A percentile compares a stretch with the other conserved stretches of the same genome.
Evolutionary conservation across 2,797 vertebrate species (phyloP).

Genomic region (Coilia nasus): DNA sequence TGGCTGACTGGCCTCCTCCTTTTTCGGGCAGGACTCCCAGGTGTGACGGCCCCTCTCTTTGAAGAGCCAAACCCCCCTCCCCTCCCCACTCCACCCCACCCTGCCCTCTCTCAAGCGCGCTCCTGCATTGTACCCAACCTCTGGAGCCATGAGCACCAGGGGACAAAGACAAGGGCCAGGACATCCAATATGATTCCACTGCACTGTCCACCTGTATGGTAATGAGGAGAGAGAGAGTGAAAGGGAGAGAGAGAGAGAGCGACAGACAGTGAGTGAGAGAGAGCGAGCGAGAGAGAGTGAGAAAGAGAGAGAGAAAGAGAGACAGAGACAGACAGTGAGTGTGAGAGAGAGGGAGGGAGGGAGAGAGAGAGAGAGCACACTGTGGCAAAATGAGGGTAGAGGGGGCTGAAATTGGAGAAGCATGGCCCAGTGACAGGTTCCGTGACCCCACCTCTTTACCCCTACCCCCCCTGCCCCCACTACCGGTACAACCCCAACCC

Average conservation of each 20-base stretch:
- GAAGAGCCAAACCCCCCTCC: slow-evolving; percentile 46
- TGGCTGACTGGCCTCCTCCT: slow-evolving; percentile 68
- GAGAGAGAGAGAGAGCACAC: not conserved
- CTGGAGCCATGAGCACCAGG: slow-evolving; percentile 58
- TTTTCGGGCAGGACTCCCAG: slow-evolving; percentile 71
- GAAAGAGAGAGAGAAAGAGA: slow-evolving; percentile 35
- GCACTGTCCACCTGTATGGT: slow-evolving; percentile 77
- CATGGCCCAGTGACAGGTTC: slow-evolving; percentile 12
- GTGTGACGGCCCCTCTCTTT: slow-evolving; percentile 66
- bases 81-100: no score
- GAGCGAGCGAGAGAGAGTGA: not conserved
- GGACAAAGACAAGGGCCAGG: slow-evolving; percentile 51
- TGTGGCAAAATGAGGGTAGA: not conserved
- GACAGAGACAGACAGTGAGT: not conserved
- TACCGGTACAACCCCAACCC: not conserved
- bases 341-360: not conserved
- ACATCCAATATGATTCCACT: slow-evolving; percentile 64
- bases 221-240: slow-evolving; percentile 58
- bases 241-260: slow-evolving; percentile 26
- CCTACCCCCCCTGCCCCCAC: not conserved
- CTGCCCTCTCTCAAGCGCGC: not conserved
- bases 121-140: slow-evolving; percentile 63
- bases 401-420: slow-evolving; percentile 26
- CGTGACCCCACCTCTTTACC: slow-evolving; percentile 12
- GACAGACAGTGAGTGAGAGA: not conserved